Evolutionary conservation across 2,797 vertebrate species (phyloP), one percentile per base, ranked within the genome.

Genomic region (Aplochiton taeniatus): DNA sequence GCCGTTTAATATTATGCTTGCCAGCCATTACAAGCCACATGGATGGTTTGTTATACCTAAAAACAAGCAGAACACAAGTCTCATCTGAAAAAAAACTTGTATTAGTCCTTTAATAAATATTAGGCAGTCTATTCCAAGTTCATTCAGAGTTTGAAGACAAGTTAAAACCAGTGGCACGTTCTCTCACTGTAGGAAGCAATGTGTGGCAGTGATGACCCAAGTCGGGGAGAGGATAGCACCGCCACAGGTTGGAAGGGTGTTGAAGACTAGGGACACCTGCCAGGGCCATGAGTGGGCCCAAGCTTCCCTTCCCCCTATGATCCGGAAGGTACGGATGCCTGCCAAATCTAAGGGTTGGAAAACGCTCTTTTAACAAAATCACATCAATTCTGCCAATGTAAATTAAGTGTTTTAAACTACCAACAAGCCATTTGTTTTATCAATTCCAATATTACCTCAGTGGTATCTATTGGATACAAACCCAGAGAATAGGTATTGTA

Each of bases 281-380:
- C 91, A 92, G 3, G 90, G 90, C 90, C 90, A 92, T 0, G 89
- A 91, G 76, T 90, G 79, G 9, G 87, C 72, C 82, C 74, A 83
- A 9, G 91, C 84, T 73, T 91, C 90, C 49, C 79, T 69, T 0
- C 91, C 92, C 4, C 90, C 90, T 0, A 92, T 81, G 68, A 91
- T 88, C 67, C 91, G 63, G 69, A 92, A 91, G 56, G 61, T 4
- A 11, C 92, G 85, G 0, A 77, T 0, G 8, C 92, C 91, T 0
- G 88, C 84, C 53, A 84, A 52, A 0, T 74, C 91, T 90, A 60
- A 1, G 16, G 61, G 55, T 55, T 44, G 64, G 14, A 42, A 4
- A 1, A 59, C 9, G 47, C 44, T 11, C 4, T 4, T 18, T 49
- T 9, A 31, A n/a, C n/a, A n/a, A n/a, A 31, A 31, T 31, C 31